phyloP scores from a whole-genome alignment of 2,113 vertebrate species.

The Oncorhynchus masou region DNA sequence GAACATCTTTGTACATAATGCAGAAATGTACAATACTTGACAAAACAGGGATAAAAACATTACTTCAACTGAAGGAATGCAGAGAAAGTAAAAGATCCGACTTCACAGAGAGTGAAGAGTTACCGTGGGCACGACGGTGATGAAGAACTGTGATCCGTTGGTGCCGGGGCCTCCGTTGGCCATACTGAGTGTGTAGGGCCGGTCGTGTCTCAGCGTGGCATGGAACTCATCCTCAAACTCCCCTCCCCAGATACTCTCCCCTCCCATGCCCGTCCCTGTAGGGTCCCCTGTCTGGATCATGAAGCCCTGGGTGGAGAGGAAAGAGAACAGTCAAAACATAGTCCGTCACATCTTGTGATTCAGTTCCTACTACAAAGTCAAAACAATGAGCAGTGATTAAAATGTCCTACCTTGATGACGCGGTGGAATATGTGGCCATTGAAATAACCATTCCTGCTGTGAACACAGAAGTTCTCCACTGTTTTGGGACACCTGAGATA shows the following conservation, averaged over 20 bases:
- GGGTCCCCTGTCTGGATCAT: conserved; percentile 99
- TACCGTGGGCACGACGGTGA: conserved; percentile 97
- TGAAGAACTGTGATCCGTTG: conserved; percentile 96
- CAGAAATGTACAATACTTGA: too few species aligned
- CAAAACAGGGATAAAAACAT: too few species aligned
- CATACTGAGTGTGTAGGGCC: conserved; percentile 97
- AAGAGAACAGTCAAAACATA: conserved; percentile 1
- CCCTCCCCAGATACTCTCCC: conserved; percentile 98
- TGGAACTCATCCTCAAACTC: conserved; percentile 99
- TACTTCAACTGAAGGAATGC: too few species aligned
- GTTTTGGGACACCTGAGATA: conserved; percentile 90
- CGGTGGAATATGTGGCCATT: conserved; percentile 95
- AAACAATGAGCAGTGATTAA: background rate
- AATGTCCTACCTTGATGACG: conserved; percentile 86
- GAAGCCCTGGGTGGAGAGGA: conserved; percentile 79
- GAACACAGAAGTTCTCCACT: conserved; percentile 98
- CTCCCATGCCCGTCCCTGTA: conserved; percentile 96
- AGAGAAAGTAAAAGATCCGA: too few species aligned
- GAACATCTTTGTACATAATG: too few species aligned
- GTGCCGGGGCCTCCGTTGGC: conserved; percentile 92
- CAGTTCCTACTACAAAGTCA: background rate
- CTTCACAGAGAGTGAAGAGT: conserved; percentile 50
- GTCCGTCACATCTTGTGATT: background rate
- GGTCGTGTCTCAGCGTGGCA: conserved; percentile 92
- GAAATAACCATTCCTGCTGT: conserved; percentile 96